Evolutionary conservation across 2,113 vertebrate species (phyloP), one percentile per base, ranked within the genome.

Genomic region (Emydocephalus ijimae): DNA sequence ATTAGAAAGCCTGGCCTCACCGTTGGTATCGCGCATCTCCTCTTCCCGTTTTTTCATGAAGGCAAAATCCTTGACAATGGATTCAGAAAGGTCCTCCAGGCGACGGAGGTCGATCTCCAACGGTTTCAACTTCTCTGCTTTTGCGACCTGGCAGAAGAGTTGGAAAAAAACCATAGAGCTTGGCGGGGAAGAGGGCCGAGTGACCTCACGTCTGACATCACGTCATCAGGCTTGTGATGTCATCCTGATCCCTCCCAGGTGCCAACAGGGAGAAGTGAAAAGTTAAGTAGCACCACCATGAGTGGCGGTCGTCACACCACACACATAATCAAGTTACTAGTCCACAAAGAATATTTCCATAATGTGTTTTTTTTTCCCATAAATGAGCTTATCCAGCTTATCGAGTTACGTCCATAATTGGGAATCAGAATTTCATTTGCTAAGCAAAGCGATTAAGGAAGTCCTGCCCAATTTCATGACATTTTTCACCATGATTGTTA

Each of bases 21-120:
- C 96, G 2, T 96, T 96, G 57, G 96, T 96, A 87, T 96, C 95
- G 8, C 94, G 90, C 95, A 96, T 96, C 54, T 96, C 95, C 88
- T 96, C 96, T 89, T 96, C 96, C 3, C 95, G 91, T n/a, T 94
- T 90, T n/a, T 96, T 96, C 96, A 96, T 96, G 94, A 95, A 96
- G 29, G 93, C 89, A 39, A 96, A 96, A 56, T 96, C 96, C n/a
- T 96, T 96, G 23, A 96, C 95, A 1, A 96, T 95, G 48, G 94
- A 95, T 55, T 96, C 94, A 0, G 96, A 95, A 23, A 96, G 87
- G 56, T 96, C 96, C 69, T 96, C 95, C 2, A 96, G 34, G 2
- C 95, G 94, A 6, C 95, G 92, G 39, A 96, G 88, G 50, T 95
- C 94, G 20, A 96, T 94, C 87, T 96, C 96, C 89, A 96, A 50